Conservation (phyloP, 1,140 invertebrate species). For the Papilio polyxenes region DNA sequence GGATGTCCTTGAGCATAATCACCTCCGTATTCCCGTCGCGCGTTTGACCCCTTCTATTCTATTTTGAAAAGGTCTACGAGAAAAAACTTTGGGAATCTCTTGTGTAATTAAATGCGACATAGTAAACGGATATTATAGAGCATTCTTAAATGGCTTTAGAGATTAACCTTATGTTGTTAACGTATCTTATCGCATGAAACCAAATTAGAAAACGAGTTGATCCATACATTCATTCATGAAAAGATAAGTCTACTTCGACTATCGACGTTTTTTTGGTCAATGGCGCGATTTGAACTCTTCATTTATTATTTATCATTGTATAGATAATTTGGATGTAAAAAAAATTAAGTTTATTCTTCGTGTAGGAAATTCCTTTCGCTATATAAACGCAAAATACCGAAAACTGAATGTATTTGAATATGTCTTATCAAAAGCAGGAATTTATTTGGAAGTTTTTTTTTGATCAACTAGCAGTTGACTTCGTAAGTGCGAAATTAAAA, state of each 20-base stretch:
- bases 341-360: not conserved
- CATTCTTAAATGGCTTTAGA: not conserved
- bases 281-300: not conserved
- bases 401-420: not conserved
- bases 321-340: not conserved
- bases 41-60: too few relatives aligned
- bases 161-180: not conserved
- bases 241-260: not conserved
- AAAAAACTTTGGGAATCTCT: not conserved
- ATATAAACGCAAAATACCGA: not conserved
- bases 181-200: not conserved
- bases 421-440: not conserved
- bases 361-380: not conserved
- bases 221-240: conserved; percentile 7
- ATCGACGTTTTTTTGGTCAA: not conserved
- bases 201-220: not conserved
- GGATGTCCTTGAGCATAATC: too few relatives aligned
- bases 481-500: too few relatives aligned
- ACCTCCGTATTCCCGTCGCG: too few relatives aligned
- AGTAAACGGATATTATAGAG: not conserved
- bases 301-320: not conserved
- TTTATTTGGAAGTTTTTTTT: too few relatives aligned
- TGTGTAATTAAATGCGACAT: not conserved
- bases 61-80: not conserved
- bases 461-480: too few relatives aligned